Percentiles rank a stretch among this genome's conserved stretches.
phyloP scores from a whole-genome alignment of 2,797 vertebrate genomes.

The Danio aesculapii region DNA sequence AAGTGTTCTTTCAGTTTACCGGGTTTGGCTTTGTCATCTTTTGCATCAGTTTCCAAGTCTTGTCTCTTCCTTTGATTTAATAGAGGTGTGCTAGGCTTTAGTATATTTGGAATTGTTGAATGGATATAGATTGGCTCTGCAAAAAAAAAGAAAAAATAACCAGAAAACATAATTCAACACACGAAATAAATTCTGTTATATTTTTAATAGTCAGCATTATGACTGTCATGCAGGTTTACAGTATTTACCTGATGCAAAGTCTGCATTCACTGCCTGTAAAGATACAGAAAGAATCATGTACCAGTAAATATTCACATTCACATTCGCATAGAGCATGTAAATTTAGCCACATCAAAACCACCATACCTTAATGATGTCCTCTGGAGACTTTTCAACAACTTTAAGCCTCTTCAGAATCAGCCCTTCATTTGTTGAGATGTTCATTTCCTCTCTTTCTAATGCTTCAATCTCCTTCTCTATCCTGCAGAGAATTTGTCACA shows the following conservation, averaged over 20 bases:
- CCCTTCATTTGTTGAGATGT: conserved; percentile 89
- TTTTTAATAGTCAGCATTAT: neutral
- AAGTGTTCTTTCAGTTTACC: conserved; percentile 44
- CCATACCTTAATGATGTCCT: conserved; percentile 90
- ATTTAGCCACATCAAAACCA: conserved; percentile 1
- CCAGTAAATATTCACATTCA: neutral
- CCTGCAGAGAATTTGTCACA: conserved; percentile 68
- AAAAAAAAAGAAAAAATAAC: neutral
- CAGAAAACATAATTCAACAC: no score
- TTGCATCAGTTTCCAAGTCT: conserved; percentile 48
- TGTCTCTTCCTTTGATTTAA: conserved; percentile 66
- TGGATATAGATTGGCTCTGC: conserved; percentile 62
- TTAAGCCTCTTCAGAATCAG: conserved; percentile 89
- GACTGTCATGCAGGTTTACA: neutral
- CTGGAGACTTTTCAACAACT: conserved; percentile 89
- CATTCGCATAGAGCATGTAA: neutral
- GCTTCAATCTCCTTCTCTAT: conserved; percentile 90
- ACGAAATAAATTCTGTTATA: no score
- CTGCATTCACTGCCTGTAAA: conserved; percentile 87
- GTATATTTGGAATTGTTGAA: conserved; percentile 79
- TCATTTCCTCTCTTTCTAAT: conserved; percentile 88
- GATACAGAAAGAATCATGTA: conserved; percentile 61
- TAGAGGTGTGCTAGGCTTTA: conserved; percentile 74
- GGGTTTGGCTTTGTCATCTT: conserved; percentile 69
- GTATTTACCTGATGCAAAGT: conserved; percentile 81